phyloP scores from a whole-genome alignment of 2,888 invertebrate species.

The Cecidostiba fungosa region DNA sequence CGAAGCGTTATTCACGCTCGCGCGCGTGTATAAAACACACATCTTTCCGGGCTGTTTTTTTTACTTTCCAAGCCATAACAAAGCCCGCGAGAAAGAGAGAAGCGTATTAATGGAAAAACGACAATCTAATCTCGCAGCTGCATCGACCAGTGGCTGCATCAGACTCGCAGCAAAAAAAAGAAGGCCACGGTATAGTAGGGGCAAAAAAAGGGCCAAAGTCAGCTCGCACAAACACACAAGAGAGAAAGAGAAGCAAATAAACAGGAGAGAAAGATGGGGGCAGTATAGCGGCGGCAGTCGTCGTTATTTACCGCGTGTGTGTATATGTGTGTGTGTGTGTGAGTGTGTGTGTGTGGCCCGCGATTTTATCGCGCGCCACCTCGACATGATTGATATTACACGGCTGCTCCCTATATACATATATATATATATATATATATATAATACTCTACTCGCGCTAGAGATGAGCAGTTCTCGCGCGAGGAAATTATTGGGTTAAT shows the following conservation, averaged over 20 bases:
- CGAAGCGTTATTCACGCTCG: neutral
- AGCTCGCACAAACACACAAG: too few species aligned
- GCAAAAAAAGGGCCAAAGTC: neutral
- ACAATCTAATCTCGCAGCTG: slow-evolving; percentile 30
- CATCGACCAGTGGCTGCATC: neutral
- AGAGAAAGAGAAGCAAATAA: neutral
- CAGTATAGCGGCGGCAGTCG: neutral
- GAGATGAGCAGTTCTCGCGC: slow-evolving; percentile 35
- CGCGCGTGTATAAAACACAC: neutral
- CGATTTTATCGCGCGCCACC: slow-evolving; percentile 45
- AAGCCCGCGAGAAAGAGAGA: too few species aligned
- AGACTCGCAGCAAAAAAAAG: neutral
- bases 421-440: neutral
- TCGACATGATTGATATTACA: slow-evolving; percentile 57
- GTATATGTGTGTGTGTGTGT: neutral
- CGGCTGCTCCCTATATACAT: neutral
- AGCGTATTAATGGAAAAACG: slow-evolving; percentile 16
- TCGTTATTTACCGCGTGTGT: slow-evolving; percentile 30
- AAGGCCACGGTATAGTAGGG: neutral
- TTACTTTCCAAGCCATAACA: neutral
- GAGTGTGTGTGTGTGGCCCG: neutral
- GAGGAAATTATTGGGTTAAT: slow-evolving; percentile 57
- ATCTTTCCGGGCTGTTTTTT: neutral
- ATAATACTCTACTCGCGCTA: neutral
- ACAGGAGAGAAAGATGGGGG: slow-evolving; percentile 3